phyloP scores from a whole-genome alignment of 2,888 invertebrate species.

The Dilophus febrilis region DNA sequence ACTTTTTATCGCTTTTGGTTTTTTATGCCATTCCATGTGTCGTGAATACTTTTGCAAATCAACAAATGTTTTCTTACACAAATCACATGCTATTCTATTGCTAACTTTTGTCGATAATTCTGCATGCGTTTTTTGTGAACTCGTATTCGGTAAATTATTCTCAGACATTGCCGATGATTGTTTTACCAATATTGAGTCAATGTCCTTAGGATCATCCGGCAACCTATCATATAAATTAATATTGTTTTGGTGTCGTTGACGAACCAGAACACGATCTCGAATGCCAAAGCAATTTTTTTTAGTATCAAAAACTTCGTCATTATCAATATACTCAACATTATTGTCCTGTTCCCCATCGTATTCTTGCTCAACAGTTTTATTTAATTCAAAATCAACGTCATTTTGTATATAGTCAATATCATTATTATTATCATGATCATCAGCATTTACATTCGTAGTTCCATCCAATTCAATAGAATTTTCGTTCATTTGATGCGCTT shows the following conservation, averaged over 20 bases:
- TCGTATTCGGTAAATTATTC: not conserved
- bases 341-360: too few species aligned
- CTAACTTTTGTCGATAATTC: not conserved
- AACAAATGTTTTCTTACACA: not conserved
- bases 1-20: not conserved
- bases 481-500: too few species aligned
- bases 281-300: too few species aligned
- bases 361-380: too few species aligned
- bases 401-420: too few species aligned
- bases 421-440: too few species aligned
- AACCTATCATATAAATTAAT: not conserved
- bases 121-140: not conserved
- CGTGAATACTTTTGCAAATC: not conserved
- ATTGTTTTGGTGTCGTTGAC: not conserved
- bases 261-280: not conserved
- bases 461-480: too few species aligned
- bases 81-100: not conserved
- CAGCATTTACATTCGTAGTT: too few species aligned
- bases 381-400: too few species aligned
- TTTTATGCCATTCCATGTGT: not conserved
- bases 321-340: slow-evolving; percentile 12
- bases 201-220: not conserved
- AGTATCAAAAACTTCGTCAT: slow-evolving; percentile 22
- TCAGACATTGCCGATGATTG: not conserved
- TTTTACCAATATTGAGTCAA: not conserved